phyloP scores from a whole-genome alignment of 2,797 vertebrate genomes.

The Phrynocephalus forsythii region DNA sequence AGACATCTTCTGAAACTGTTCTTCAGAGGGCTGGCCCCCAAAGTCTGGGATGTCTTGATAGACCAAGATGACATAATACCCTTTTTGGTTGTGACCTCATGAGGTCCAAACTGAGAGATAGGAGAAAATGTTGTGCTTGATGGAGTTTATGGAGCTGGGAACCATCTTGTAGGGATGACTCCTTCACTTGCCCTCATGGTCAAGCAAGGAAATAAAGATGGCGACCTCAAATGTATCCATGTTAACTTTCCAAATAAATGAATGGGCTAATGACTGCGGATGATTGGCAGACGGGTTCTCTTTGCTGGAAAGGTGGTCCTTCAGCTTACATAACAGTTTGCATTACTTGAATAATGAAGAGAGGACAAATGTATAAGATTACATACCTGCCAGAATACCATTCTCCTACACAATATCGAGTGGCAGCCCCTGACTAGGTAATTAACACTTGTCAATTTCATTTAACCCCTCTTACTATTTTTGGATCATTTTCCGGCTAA shows the following conservation, averaged over 20 bases:
- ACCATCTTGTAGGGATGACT: not conserved
- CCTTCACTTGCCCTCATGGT: not conserved
- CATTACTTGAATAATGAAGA: not conserved
- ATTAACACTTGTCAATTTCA: constrained; percentile 67
- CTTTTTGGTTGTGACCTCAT: too few species aligned
- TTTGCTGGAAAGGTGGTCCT: too few species aligned
- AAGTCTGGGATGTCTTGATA: too few species aligned
- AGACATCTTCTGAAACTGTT: too few species aligned
- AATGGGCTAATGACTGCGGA: not conserved
- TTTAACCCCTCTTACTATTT: constrained; percentile 61
- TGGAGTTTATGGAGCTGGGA: not conserved
- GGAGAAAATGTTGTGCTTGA: too few species aligned
- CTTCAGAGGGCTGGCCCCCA: too few species aligned
- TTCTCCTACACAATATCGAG: constrained; percentile 24
- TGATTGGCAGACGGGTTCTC: not conserved
- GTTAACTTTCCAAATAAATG: too few species aligned
- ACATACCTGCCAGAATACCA: constrained; percentile 10
- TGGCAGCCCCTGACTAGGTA: constrained; percentile 56
- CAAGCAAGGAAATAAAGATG: too few species aligned
- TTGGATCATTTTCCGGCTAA: constrained; percentile 26
- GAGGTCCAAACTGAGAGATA: not conserved
- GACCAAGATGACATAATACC: too few species aligned
- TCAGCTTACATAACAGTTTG: not conserved
- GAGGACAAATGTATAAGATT: constrained; percentile 18
- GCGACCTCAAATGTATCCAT: not conserved